Conservation (phyloP, 2,113 vertebrate genomes). For the Sander lucioperca region DNA sequence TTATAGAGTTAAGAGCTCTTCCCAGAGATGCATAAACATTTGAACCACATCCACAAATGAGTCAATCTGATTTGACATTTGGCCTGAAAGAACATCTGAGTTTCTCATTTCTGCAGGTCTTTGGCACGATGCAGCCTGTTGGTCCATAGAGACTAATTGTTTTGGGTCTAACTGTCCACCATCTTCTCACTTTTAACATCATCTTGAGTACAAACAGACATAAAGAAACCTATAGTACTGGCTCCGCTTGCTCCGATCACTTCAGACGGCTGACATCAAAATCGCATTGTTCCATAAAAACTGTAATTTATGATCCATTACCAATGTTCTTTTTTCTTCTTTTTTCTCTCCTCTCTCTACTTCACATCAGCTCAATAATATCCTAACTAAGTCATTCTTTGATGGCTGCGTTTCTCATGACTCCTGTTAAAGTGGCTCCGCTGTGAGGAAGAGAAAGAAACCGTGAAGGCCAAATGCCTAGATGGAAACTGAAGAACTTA, state of each 20-base stretch:
- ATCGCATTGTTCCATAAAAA: constrained; percentile 77
- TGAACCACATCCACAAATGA: constrained; percentile 69
- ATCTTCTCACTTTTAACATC: constrained; percentile 50
- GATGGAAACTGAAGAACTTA: constrained; percentile 80
- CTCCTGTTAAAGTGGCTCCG: constrained; percentile 63
- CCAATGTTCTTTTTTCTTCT: constrained; percentile 63
- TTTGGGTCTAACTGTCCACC: constrained; percentile 47
- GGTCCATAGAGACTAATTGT: constrained; percentile 70
- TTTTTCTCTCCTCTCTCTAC: constrained; percentile 50
- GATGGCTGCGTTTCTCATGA: constrained; percentile 75
- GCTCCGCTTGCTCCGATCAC: constrained; percentile 49
- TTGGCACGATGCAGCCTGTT: constrained; percentile 30
- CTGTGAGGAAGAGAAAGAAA: constrained; percentile 48
- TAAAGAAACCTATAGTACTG: constrained; percentile 50
- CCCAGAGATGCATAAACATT: constrained; percentile 32
- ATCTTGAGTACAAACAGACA: constrained; percentile 65
- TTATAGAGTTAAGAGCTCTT: constrained; percentile 36
- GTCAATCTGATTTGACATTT: constrained; percentile 66
- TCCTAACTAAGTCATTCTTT: constrained; percentile 77
- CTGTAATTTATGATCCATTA: constrained; percentile 78
- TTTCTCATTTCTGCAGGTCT: constrained; percentile 48
- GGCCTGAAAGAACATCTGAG: constrained; percentile 64
- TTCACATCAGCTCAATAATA: constrained; percentile 62
- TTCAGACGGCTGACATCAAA: constrained; percentile 78
- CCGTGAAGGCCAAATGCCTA: constrained; percentile 75